Conservation (phyloP, 2,113 vertebrate genomes). For the Perccottus glenii region DNA sequence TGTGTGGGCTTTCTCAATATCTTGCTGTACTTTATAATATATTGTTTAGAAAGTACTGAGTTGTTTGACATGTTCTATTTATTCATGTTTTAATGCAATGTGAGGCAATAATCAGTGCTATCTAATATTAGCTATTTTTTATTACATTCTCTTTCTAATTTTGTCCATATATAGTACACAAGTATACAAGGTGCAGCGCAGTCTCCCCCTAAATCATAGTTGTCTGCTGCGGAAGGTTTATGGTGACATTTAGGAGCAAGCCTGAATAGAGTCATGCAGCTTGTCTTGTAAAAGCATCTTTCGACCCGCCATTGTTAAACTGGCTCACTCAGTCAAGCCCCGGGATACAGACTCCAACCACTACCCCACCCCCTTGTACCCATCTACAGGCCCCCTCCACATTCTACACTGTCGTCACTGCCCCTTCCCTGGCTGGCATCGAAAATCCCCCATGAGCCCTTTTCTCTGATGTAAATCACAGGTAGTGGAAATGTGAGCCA, state of each 20-base stretch:
- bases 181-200: neutral
- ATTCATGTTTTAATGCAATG: neutral
- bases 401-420: neutral
- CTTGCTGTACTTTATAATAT: no score
- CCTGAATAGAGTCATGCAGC: constrained; percentile 49
- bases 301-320: constrained; percentile 61
- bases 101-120: neutral
- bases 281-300: constrained; percentile 61
- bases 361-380: neutral
- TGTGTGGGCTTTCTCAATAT: no score
- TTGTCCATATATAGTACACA: neutral
- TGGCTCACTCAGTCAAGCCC: constrained; percentile 54
- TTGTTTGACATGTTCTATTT: no score
- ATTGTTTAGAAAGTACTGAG: no score
- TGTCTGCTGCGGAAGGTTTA: constrained; percentile 3
- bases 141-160: neutral
- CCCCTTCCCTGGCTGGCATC: constrained; percentile 35
- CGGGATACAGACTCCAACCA: constrained; percentile 29
- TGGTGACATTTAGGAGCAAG: constrained; percentile 51
- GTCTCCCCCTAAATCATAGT: neutral
- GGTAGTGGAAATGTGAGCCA: constrained; percentile 67
- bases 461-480: constrained; percentile 77
- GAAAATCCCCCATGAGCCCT: constrained; percentile 71
- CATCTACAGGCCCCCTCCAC: neutral
- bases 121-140: neutral